These are phyloP conservation scores for Sarotherodon lohbergeri DNA, from an alignment of 2,113 vertebrate genomes.

Conservation along the genomic window DNA sequence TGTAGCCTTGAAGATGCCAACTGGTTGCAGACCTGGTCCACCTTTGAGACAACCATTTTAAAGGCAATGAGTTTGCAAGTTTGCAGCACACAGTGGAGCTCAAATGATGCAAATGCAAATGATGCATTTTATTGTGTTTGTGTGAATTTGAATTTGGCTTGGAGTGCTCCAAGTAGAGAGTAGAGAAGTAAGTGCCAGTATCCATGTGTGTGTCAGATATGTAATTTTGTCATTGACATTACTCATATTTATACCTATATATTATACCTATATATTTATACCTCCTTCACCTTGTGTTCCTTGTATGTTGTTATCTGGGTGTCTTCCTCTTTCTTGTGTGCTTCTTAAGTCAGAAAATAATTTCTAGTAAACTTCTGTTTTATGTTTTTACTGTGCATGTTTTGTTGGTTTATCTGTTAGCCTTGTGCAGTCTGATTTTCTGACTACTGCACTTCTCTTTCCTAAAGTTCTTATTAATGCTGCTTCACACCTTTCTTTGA, in stretches of 20 bases:
- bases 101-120: background rate
- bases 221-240: background rate
- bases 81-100: background rate
- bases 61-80: background rate
- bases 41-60: background rate
- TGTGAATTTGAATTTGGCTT: background rate
- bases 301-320: background rate
- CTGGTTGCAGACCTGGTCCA: background rate
- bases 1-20: background rate
- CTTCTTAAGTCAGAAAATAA: background rate
- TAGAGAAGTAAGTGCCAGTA: background rate
- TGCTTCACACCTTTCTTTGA: background rate
- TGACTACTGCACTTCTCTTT: too few relatives aligned
- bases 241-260: background rate
- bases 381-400: too few relatives aligned
- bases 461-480: background rate
- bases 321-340: background rate
- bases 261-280: background rate
- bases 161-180: accelerated
- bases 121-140: background rate
- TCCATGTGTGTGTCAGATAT: background rate
- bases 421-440: background rate
- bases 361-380: too few relatives aligned
- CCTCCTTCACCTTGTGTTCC: background rate
- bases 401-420: too few relatives aligned